phyloP scores from a whole-genome alignment of 1,140 invertebrate genomes.

The Palaemon carinicauda region DNA sequence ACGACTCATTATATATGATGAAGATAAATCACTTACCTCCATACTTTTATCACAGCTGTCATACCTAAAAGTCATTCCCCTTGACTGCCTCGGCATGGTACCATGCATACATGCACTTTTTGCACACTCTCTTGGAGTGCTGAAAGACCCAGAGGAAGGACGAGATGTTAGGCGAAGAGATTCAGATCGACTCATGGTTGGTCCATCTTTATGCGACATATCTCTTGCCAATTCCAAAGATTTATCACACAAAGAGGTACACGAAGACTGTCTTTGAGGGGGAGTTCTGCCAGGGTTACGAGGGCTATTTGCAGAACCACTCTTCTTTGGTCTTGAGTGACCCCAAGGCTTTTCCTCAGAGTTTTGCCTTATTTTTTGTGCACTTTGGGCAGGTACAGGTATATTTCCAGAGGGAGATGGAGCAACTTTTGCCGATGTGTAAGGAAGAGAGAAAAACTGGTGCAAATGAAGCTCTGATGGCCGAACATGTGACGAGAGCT shows the following conservation, averaged over 20 bases:
- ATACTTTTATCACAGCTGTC: conserved; percentile 9
- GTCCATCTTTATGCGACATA: not conserved
- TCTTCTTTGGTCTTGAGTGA: conserved; percentile 16
- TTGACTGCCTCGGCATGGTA: not conserved
- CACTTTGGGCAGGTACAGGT: conserved; percentile 26
- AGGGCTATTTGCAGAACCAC: not conserved
- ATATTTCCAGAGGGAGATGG: conserved; percentile 17
- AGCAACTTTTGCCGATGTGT: conserved; percentile 9
- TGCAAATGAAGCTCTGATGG: conserved; percentile 34
- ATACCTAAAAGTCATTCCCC: not conserved
- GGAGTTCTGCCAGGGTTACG: not conserved
- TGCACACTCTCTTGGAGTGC: conserved; percentile 17
- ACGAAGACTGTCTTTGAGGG: conserved; percentile 29
- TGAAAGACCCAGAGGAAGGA: not conserved
- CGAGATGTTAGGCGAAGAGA: conserved; percentile 18
- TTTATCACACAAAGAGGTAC: conserved; percentile 29
- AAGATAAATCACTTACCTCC: conserved; percentile 9
- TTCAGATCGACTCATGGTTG: conserved; percentile 16
- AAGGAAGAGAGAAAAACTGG: conserved; percentile 40
- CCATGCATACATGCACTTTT: conserved; percentile 29
- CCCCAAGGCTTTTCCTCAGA: conserved; percentile 38
- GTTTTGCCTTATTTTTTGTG: conserved; percentile 17
- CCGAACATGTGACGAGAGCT: conserved; percentile 42
- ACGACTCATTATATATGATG: conserved; percentile 21
- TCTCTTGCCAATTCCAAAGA: conserved; percentile 20